Evolutionary conservation across 64 coral and sea anemone species (phyloP).

Genomic region (Pachyseris speciosa): DNA sequence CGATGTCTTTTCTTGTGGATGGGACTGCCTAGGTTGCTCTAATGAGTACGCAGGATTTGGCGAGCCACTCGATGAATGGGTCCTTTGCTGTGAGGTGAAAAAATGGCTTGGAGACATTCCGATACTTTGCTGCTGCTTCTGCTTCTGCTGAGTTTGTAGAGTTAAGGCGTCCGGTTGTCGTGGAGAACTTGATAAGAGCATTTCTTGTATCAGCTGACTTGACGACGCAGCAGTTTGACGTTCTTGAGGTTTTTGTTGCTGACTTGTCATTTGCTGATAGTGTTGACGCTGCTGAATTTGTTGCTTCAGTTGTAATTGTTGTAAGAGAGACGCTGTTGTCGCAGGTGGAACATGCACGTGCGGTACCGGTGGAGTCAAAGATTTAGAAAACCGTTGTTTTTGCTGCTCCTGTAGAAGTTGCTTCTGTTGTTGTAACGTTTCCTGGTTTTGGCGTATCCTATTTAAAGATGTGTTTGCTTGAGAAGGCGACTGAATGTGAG

Average conservation of each 20-base stretch:
- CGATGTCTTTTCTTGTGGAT: neutral
- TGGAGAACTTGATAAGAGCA: neutral
- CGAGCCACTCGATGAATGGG: neutral
- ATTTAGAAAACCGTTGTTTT: neutral
- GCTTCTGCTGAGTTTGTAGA: neutral
- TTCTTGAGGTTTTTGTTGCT: neutral
- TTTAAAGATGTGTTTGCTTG: neutral
- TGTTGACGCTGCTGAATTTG: constrained; percentile 11
- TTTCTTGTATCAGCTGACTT: neutral
- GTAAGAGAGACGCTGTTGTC: constrained; percentile 31
- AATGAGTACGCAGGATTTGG: neutral
- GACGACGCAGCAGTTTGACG: neutral
- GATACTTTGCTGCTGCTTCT: neutral
- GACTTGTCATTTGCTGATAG: neutral
- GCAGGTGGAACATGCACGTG: neutral
- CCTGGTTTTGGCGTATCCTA: neutral
- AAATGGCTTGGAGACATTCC: neutral
- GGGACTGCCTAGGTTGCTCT: neutral
- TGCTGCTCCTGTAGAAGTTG: neutral
- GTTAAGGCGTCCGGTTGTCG: neutral
- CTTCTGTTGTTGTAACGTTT: neutral
- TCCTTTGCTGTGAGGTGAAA: neutral
- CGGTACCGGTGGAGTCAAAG: neutral
- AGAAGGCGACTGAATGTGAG: neutral
- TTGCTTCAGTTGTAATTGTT: constrained; percentile 20